phyloP scores from a whole-genome alignment of 1,140 invertebrate genomes.

The Arctopsyche grandis region DNA sequence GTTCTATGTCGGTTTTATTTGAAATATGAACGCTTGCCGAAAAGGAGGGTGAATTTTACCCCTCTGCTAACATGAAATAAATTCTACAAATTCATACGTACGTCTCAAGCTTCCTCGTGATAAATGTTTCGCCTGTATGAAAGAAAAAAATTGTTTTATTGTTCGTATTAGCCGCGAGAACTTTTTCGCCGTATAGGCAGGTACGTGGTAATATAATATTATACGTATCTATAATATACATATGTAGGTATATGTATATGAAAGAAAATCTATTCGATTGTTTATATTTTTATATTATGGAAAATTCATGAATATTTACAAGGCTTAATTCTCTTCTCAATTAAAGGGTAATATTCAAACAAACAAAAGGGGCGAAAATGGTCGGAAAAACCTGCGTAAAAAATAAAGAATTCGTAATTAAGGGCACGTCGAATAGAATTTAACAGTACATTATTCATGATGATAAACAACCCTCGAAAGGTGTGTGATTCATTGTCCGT shows the following conservation, averaged over 20 bases:
- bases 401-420: too few relatives aligned
- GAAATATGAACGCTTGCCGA: constrained; percentile 12
- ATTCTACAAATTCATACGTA: background rate
- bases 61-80: too few relatives aligned
- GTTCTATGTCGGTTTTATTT: constrained; percentile 10
- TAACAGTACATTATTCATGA: too few relatives aligned
- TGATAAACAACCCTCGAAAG: too few relatives aligned
- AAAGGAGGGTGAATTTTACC: background rate
- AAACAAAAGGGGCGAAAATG: background rate
- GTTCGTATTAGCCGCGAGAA: background rate
- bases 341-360: constrained; percentile 14
- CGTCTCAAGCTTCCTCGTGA: background rate
- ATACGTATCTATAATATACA: too few relatives aligned
- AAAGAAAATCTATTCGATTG: background rate
- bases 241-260: background rate
- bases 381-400: too few relatives aligned
- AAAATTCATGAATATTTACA: constrained; percentile 20
- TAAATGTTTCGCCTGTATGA: constrained; percentile 3
- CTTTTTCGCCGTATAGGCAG: background rate
- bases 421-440: too few relatives aligned
- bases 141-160: constrained; percentile 9
- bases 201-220: too few relatives aligned
- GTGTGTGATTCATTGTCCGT: too few relatives aligned
- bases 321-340: constrained; percentile 21
- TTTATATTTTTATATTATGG: too few relatives aligned